Evolutionary conservation across 2,888 invertebrate species (phyloP), one percentile per base, ranked within the genome.

Genomic region (Nemoura dubitans): DNA sequence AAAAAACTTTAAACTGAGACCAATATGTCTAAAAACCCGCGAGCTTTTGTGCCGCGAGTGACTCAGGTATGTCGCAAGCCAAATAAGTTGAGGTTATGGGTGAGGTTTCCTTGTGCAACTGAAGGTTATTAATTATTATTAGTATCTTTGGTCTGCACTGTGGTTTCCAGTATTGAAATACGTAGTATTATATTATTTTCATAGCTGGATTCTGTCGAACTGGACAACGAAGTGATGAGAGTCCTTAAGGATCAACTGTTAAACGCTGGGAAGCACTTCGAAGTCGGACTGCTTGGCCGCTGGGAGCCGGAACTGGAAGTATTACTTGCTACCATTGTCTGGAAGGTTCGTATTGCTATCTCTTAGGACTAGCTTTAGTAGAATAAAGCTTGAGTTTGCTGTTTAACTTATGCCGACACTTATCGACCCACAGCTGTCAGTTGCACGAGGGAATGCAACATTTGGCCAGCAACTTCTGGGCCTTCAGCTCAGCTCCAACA

Each of bases 401-500:
- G 36, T 36, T 10, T 36, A 36, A 36, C 10, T 36, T 36, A 36
- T 6, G 10, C 36, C 10, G 10, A 36, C 36, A 36, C 36, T 36
- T 10, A 36, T 10, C 36, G 5, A 36, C 36, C 36, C 36, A 36
- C 90, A 91, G 89, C 94, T 95, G 89, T 95, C 97, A 0, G 90
- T 97, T 21, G 93, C 93, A 88, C 93, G 93, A 89, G 93, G 94
- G 87, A 94, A 94, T 89, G 92, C 94, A 6, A 96, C 97, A 16
- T 96, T 98, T 92, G 98, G 98, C 0, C 98, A 98, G 90, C 95
- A 96, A 89, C 92, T 98, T 90, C 91, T 98, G 7, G 95, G 96
- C 76, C 92, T 98, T 76, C 94, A 95, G 89, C 85, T 88, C 10
- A 86, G 88, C n/a, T 21, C 85, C 7, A 85, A 82, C 7, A 89